Evolutionary conservation across 2,797 vertebrate species (phyloP), one percentile per base, ranked within the genome.

Genomic region (Syncerus caffer): DNA sequence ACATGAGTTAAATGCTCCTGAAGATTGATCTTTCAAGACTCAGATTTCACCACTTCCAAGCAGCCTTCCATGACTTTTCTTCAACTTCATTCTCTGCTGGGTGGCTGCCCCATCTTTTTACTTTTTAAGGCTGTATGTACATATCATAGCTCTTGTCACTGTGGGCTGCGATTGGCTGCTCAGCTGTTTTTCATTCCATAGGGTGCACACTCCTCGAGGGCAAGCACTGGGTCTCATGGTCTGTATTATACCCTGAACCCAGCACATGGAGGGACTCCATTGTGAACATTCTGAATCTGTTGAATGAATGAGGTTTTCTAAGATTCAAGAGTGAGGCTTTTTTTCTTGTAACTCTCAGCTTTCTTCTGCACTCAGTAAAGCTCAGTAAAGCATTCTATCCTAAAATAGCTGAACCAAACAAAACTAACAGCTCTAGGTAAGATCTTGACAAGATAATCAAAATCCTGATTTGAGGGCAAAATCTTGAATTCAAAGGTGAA

Each of bases 401-500:
- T 90, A 62, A 91, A 96, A 83, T 25, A 89, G 45, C 42, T 83
- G 83, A 50, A 67, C 92, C 95, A 90, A 86, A 53, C 76, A 76
- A 96, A 67, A 86, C 42, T 83, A 60, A 64, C 9, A 67, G 67
- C 23, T 90, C 50, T 34, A 14, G 64, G 38, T 85, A 76, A 95
- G 82, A 93, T 80, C 67, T 51, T 78, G 62, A 76, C 60, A 96
- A 82, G 74, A 50, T 76, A 38, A 90, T 86, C 23, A 93, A 93
- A 96, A 85, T 60, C n/a, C n/a, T 58, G 19, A 86, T 85, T 95
- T 85, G 60, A 95, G 71, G 76, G 50, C 19, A 78, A 79, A 89
- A 55, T 42, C 47, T 85, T 60, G 82, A 96, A 96, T 96, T 94
- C 34, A 85, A 96, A 93, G 50, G 80, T 53, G 16, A 79, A 47